Evolutionary conservation across 1,140 invertebrate genomes (phyloP), one percentile per base, ranked within the genome.

Genomic region (Patella vulgata): DNA sequence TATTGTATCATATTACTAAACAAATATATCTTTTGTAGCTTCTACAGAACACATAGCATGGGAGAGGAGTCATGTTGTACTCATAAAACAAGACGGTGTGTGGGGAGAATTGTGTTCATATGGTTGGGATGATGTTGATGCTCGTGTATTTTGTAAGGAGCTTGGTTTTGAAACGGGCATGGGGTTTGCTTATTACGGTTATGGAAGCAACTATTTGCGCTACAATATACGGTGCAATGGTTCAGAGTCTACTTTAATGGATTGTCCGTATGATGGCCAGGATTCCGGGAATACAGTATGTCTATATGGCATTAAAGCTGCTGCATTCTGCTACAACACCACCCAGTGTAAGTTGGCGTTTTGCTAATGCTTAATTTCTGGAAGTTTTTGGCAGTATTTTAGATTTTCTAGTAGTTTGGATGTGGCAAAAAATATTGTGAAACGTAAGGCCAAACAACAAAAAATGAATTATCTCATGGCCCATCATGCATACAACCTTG

Each of bases 81-180:
- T n/a, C n/a, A n/a, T n/a, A n/a, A n/a, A n/a, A n/a, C n/a, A n/a
- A 17, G 74, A 75, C 40, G 73, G 73, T 9, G 67, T 63, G 12
- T 80, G 76, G 76, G 76, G 78, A 9, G 73, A 68, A n/a, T 59
- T 80, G 3, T 80, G 77, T 58, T 44, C 36, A 36, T 60, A 70
- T n/a, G 65, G 63, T 2, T 2, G 63, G 25, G 62, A 63, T 23
- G 63, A 70, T 23, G 59, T 54, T 8, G 74, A 68, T 25, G 76
- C 76, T 0, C 63, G 57, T 12, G 73, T 80, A 6, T 43, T 77
- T n/a, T 80, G 78, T 61, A 53, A 60, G 28, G 64, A 74, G 46
- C 36, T 70, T 27, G 64, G 58, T 19, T 55, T 68, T 59, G 51
- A 48, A 8, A 17, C 28, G n/a, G 1, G 31, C 25, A 21, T 46